Evolutionary conservation across 2,113 vertebrate species (phyloP), one percentile per base, ranked within the genome.

Genomic region (Aptenodytes forsteri): DNA sequence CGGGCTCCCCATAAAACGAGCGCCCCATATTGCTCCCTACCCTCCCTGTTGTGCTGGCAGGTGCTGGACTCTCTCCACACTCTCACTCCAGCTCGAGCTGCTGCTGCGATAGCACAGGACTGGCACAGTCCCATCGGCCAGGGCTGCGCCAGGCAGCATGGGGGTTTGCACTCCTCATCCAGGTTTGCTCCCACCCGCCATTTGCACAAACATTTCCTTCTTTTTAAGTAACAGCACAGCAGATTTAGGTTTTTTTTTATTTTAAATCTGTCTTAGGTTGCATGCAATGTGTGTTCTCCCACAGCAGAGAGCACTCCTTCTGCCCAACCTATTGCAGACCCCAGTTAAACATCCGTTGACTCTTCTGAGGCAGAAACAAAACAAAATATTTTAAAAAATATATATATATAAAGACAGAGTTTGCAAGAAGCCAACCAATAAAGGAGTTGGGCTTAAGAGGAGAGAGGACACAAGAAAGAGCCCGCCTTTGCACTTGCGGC

Each of bases 11-110:
- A 8, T 0, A 23, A 81, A 89, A 62, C 2, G 0, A 27, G 26
- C 58, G 38, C 30, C 12, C 7, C 16, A 6, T 1, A 1, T 3
- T 25, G 12, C 30, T 61, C 66, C 56, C 11, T 23, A 2, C 32
- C 21, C 80, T 13, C 55, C 36, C 67, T 20, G 15, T 9, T 5
- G 0, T 2, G 27, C 50, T 5, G 29, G 16, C 25, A 13, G 40
- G 27, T 0, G 2, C 29, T 6, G 29, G 56, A 9, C n/a, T 46
- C 9, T 0, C 30, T 71, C 56, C 55, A 3, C 1, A 2, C 26
- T 66, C 73, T 38, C 25, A 6, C 21, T 50, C 38, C 8, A 1
- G 22, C 38, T 56, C 11, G 16, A 46, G 55, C 25, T 59, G 59
- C 22, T 47, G 42, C 55, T 42, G 54, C 3, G 3, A 20, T 5